Evolutionary conservation across 2,113 vertebrate species (phyloP), one percentile per base, ranked within the genome.

Genomic region (Etheostoma spectabile): DNA sequence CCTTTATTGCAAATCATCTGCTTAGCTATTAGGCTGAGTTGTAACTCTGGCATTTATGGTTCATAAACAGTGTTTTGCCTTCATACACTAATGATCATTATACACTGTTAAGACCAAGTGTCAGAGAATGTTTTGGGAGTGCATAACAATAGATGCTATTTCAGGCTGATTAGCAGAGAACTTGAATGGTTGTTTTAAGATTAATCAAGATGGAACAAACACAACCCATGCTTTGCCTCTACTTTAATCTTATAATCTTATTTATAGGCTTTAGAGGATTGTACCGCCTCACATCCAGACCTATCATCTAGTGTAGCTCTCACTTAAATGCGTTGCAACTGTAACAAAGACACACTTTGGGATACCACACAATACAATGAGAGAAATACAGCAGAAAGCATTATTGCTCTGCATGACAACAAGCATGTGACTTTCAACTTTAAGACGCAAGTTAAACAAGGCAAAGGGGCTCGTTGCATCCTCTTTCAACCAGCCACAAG

Each of bases 1-100:
- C 77, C 53, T 85, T 88, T 81, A 87, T 80, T 86, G 75, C 88
- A 88, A 89, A 86, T 90, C 82, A 80, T 90, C 86, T 73, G 68
- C 85, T 84, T 77, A 69, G 87, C 86, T 65, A 66, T 85, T 79
- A 71, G 82, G 62, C 78, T n/a, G 55, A 45, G 64, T 59, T 86
- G 63, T 85, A 80, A 84, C 53, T 74, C 63, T 79, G 72, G 86
- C 72, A 80, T 92, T 89, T 91, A 91, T 87, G 80, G 84, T 76
- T 86, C 83, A 86, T 86, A 90, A 91, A 90, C 82, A 85, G 42
- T 74, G 83, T 46, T 85, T 82, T 75, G 77, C 85, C 86, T 90
- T 77, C 85, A 85, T 74, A 74, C 83, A 42, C 73, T 85, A 87
- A 89, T 83, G 79, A 81, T 86, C 82, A 71, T 91, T 83, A 82